phyloP scores from a whole-genome alignment of 1,140 invertebrate species.

The Phthorimaea operculella region DNA sequence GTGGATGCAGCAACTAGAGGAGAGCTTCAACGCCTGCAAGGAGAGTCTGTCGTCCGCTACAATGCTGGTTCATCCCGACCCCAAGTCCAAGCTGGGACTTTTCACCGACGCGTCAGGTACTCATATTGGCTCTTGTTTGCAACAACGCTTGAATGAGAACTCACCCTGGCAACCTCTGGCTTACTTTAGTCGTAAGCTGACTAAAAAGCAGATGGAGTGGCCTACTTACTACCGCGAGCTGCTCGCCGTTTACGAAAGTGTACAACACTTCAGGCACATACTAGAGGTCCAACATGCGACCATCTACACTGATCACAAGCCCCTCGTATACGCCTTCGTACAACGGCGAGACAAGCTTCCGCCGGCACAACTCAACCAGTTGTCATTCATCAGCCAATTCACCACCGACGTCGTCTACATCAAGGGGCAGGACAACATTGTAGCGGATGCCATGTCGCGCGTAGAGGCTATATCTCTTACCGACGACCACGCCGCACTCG shows the following conservation, averaged over 20 bases:
- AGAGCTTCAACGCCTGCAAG: constrained; percentile 47
- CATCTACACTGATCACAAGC: constrained; percentile 58
- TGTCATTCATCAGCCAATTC: constrained; percentile 15
- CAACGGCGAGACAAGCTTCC: constrained; percentile 20
- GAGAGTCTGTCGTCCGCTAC: constrained; percentile 25
- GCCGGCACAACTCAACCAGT: constrained; percentile 14
- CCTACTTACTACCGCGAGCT: constrained; percentile 42
- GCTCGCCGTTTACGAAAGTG: constrained; percentile 52
- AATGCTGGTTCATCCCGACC: constrained; percentile 23
- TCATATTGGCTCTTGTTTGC: constrained; percentile 41
- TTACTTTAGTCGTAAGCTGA: constrained; percentile 49
- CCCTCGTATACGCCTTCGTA: constrained; percentile 39
- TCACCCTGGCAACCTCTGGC: constrained; percentile 27
- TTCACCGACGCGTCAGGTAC: constrained; percentile 44
- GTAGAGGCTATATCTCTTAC: constrained; percentile 7
- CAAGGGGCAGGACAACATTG: constrained; percentile 18
- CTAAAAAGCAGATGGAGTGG: constrained; percentile 30
- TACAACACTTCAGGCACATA: constrained; percentile 55
- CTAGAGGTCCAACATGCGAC: constrained; percentile 35
- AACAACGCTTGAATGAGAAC: constrained; percentile 25
- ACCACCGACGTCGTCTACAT: constrained; percentile 18
- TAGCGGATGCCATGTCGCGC: constrained; percentile 19
- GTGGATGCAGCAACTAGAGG: background rate
- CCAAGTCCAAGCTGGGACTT: constrained; percentile 16
- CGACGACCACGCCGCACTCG: constrained; percentile 5